phyloP scores from a whole-genome alignment of 2,113 vertebrate genomes.

The Upupa epops region DNA sequence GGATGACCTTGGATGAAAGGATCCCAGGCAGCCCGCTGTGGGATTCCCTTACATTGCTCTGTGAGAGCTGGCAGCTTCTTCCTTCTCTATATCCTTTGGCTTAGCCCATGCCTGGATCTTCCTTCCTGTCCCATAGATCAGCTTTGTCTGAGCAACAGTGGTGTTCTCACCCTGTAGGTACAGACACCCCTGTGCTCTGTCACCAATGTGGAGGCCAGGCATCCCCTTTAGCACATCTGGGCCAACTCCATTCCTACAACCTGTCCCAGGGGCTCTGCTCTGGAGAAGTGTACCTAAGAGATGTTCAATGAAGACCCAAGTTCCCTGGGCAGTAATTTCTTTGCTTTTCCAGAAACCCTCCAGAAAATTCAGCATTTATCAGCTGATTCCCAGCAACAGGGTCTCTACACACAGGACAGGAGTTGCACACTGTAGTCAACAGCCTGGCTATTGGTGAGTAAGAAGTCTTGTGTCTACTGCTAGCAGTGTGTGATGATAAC shows the following conservation, averaged over 20 bases:
- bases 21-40: neutral
- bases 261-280: accelerated
- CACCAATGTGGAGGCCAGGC: accelerated
- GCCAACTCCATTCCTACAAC: neutral
- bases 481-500: neutral
- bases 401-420: neutral
- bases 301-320: neutral
- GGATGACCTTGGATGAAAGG: neutral
- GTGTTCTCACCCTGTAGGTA: neutral
- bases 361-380: neutral
- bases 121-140: neutral
- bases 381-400: neutral
- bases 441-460: neutral
- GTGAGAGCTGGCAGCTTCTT: neutral
- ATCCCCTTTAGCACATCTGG: neutral
- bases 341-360: neutral
- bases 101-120: neutral
- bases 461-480: neutral
- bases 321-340: neutral
- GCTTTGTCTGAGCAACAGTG: neutral
- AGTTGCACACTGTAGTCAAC: neutral
- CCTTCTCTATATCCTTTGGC: neutral
- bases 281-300: neutral
- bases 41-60: neutral
- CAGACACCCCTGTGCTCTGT: accelerated